Conservation (phyloP, 2,888 invertebrate species). For the Mesorhabditis sp. region DNA sequence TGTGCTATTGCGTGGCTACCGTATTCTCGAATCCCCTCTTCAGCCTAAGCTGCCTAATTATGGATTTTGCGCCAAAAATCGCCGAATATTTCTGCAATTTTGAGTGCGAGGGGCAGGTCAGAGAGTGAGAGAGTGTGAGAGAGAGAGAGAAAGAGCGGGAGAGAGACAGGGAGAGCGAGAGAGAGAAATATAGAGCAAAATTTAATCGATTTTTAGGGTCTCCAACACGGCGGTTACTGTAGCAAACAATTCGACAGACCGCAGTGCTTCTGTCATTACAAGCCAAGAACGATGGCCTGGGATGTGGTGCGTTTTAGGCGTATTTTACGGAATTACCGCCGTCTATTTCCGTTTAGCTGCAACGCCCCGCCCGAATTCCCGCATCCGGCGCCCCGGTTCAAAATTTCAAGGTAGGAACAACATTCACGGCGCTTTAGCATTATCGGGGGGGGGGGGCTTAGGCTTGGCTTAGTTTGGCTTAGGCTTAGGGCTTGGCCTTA, state of each 20-base stretch:
- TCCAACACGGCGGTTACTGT: background rate
- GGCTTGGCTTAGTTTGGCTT: too few relatives aligned
- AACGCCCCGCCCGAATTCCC: too few relatives aligned
- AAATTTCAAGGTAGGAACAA: too few relatives aligned
- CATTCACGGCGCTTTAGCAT: too few relatives aligned
- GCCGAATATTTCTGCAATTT: conserved; percentile 3
- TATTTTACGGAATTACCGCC: too few relatives aligned
- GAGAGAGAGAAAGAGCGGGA: background rate
- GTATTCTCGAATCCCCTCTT: background rate
- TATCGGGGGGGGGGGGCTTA: too few relatives aligned
- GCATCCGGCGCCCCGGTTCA: too few relatives aligned
- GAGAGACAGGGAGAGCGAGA: background rate
- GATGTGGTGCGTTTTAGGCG: too few relatives aligned
- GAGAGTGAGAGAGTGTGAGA: background rate
- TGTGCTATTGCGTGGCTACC: too few relatives aligned
- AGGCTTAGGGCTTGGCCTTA: too few relatives aligned
- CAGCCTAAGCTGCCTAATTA: background rate
- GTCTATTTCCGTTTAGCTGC: too few relatives aligned
- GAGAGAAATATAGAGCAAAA: background rate
- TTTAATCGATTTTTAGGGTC: background rate
- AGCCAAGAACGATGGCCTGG: too few relatives aligned
- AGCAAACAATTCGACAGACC: background rate
- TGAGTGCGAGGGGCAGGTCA: background rate
- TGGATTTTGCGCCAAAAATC: conserved; percentile 4
- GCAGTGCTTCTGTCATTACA: background rate